Percentiles rank a stretch among this genome's conserved stretches.
Conservation (phyloP, 2,113 vertebrate species). For the Prietella phreatophila region DNA sequence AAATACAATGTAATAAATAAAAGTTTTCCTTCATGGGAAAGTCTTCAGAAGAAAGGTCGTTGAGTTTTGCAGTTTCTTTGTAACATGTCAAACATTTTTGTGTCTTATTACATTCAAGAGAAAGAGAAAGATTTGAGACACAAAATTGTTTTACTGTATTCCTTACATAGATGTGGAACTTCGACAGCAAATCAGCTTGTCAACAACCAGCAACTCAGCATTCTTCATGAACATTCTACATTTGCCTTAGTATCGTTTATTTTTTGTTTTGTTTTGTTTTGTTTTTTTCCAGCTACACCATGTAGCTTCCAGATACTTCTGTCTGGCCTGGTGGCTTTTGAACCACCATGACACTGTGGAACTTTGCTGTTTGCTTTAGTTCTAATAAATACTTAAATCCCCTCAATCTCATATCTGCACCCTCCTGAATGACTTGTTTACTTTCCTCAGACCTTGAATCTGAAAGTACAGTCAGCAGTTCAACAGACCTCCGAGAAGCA, state of each 20-base stretch:
- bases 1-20: no score
- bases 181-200: not conserved
- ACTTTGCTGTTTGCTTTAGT: not conserved
- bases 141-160: not conserved
- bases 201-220: not conserved
- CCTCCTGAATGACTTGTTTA: not conserved
- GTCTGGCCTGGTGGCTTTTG: not conserved
- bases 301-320: not conserved
- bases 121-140: not conserved
- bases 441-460: not conserved
- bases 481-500: conserved; percentile 14
- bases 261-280: no score
- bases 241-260: no score
- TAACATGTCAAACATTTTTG: not conserved
- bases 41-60: not conserved
- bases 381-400: not conserved
- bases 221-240: not conserved
- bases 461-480: conserved; percentile 2
- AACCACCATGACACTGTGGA: not conserved
- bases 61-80: not conserved
- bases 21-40: no score
- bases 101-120: not conserved
- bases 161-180: not conserved
- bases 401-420: not conserved
- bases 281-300: not conserved